These are phyloP conservation scores for Fulmarus glacialis DNA, from an alignment of 2,113 vertebrate species.

Conservation along the genomic window DNA sequence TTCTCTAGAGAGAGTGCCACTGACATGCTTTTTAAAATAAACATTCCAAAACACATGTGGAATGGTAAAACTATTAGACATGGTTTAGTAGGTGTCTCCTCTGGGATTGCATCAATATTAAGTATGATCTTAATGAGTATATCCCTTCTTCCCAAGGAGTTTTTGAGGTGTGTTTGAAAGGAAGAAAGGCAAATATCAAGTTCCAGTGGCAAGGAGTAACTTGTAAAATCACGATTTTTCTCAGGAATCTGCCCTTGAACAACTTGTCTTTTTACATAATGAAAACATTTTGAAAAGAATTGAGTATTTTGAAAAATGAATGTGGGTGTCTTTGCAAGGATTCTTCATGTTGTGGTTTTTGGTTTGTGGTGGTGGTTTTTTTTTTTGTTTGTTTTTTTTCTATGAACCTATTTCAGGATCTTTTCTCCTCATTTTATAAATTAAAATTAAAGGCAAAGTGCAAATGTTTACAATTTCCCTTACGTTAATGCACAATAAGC, in stretches of 20 bases:
- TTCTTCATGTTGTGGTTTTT: neutral
- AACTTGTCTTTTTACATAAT: neutral
- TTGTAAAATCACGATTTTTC: neutral
- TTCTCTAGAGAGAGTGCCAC: neutral
- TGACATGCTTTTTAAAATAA: neutral
- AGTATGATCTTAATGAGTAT: neutral
- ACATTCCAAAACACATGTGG: neutral
- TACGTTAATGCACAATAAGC: neutral
- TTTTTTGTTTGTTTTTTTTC: accelerated
- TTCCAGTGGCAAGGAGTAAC: neutral
- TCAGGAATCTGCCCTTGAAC: neutral
- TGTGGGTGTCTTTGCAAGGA: neutral
- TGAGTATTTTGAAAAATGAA: neutral
- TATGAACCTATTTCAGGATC: neutral
- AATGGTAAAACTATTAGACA: neutral
- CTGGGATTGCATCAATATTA: neutral
- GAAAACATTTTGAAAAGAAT: neutral
- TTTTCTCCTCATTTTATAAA: neutral
- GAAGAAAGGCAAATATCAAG: neutral
- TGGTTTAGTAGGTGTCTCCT: neutral
- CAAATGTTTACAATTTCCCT: neutral
- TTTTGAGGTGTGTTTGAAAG: neutral
- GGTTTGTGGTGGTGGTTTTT: neutral
- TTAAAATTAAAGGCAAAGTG: neutral
- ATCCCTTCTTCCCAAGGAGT: neutral